Evolutionary conservation across 2,797 vertebrate genomes (phyloP), one percentile per base, ranked within the genome.

Genomic region (Caiman crocodilus): DNA sequence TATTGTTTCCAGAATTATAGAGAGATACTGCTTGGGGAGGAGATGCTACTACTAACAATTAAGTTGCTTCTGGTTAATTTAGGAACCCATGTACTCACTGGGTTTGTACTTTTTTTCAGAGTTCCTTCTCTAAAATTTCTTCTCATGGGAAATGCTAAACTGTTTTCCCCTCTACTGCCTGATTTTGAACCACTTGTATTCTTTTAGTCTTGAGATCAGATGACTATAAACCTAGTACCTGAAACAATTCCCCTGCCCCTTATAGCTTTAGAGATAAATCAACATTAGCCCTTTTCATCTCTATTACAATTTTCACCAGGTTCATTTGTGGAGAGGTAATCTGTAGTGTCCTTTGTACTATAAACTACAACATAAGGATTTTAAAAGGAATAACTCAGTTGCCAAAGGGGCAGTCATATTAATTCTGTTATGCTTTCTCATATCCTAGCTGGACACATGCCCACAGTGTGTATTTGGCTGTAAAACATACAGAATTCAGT

Each of bases 111-210:
- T 21, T 59, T 59, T 59, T 16, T 17, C 16, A 59, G 58, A 7
- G 14, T 60, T 91, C 71, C 50, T 94, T 76, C 90, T 89, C 85
- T 60, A 67, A 73, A 57, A 88, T 89, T 95, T 89, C 92, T 95
- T 93, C 90, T 95, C 93, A 63, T 63, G 94, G 65, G 42, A 94
- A 95, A 92, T 83, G 94, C 79, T 95, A 95, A 88, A 25, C 63
- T 0, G 0, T 73, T 92, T 91, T 64, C 79, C 86, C 75, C 71
- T 58, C 21, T 79, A 77, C 88, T 84, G 79, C 9, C 55, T 28
- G 7, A 2, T 79, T 88, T 76, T 13, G 0, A 25, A 25, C 42
- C 50, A 26, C 26, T 74, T 15, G 25, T 61, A 61, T 55, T 32
- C 63, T 79, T 94, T 94, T 94, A 83, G 86, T 73, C 94, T 85